phyloP scores from a whole-genome alignment of 2,888 invertebrate genomes.

The Parasteatoda lunata region DNA sequence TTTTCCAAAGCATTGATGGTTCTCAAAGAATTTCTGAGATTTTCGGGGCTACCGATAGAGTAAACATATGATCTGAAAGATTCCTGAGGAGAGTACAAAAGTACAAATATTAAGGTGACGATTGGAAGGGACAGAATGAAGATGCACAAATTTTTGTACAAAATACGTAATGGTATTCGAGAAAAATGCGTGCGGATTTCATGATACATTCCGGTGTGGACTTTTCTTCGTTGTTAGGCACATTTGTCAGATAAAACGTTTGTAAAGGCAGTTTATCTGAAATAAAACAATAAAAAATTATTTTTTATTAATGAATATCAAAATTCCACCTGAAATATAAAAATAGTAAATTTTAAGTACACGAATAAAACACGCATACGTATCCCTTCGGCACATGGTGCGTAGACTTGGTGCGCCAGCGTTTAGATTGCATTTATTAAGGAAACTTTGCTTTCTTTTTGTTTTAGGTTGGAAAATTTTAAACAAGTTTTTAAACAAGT shows the following conservation, averaged over 20 bases:
- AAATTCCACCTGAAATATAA: no score
- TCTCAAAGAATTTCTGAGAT: background rate
- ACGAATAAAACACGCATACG: no score
- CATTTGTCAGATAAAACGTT: background rate
- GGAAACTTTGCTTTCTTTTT: no score
- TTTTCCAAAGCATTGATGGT: background rate
- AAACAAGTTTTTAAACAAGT: no score
- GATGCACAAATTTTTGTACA: slow-evolving; percentile 24
- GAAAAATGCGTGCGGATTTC: slow-evolving; percentile 14
- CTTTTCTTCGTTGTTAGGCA: background rate
- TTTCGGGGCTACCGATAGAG: background rate
- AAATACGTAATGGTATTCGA: slow-evolving; percentile 18
- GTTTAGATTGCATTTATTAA: no score
- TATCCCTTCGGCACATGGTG: no score
- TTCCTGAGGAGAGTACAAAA: slow-evolving; percentile 30
- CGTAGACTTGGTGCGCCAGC: no score
- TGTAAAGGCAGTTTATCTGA: background rate
- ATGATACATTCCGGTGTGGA: slow-evolving; percentile 22
- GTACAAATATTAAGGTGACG: slow-evolving; percentile 26
- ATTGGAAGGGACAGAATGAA: slow-evolving; percentile 32
- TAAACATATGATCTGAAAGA: background rate
- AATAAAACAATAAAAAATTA: no score
- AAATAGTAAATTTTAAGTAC: no score
- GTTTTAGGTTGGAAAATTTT: no score
- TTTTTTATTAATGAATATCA: no score